Evolutionary conservation across 2,888 invertebrate genomes (phyloP), one percentile per base, ranked within the genome.

Genomic region (Lordiphosa andalusiaca): DNA sequence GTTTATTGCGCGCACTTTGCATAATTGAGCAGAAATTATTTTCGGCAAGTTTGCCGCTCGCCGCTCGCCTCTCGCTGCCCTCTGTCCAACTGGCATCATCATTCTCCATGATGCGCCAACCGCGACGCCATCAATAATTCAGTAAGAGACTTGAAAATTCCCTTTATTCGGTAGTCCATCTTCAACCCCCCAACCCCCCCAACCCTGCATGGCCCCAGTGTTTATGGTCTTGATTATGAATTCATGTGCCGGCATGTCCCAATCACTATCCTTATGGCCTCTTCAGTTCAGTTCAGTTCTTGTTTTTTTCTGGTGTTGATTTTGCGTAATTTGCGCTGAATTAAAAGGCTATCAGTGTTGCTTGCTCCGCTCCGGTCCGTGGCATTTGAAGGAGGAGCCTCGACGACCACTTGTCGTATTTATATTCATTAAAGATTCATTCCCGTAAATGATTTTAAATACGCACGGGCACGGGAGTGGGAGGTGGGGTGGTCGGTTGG

Each of bases 1-100:
- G 76, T 80, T 85, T 76, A 72, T 83, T 81, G 70, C 72, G 74
- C 69, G 67, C 74, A 74, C 84, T 85, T 77, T 82, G 84, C 84
- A 82, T 85, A 85, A 84, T 85, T 82, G 70, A 76, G 69, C 65
- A 51, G 55, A 80, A 80, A 70, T 76, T 69, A 72, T 75, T 61
- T 62, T 61, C 9, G 71, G 69, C 44, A 61, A 64, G 52, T 52
- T 55, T 50, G 66, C n/a, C n/a, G n/a, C n/a, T n/a, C n/a, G n/a
- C n/a, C n/a, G n/a, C n/a, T n/a, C n/a, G 16, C 16, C 16, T 1
- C 60, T 41, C 9, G 37, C 33, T 5, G 16, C 33, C 7, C 35
- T 23, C 59, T n/a, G 47, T 54, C 68, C 25, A 25, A 25, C 25
- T 25, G 25, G 25, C 25, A 7, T 25, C 25, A 46, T 39, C 68